phyloP scores from a whole-genome alignment of 2,113 vertebrate genomes.

The rat (Rattus norvegicus) region GRCr8 NC_086028.1:20915501-20916000 shows the following conservation, averaged over 20 bases:
- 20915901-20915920: not conserved
- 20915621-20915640: not conserved
- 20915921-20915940: not conserved
- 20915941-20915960: not conserved
- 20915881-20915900: not conserved
- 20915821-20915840: not conserved
- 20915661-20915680: constrained; percentile 56
- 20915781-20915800: not conserved
- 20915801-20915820: not conserved
- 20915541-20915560: not conserved
- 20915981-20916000: not conserved
- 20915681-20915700: constrained; percentile 38
- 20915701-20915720: constrained; percentile 56
- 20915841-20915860: not conserved
- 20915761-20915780: not conserved
- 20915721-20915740: constrained; percentile 1
- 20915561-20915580: not conserved
- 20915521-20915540: not conserved
- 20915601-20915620: constrained; percentile 38
- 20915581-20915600: constrained; percentile 10
- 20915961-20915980: not conserved
- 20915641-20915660: constrained; percentile 51
- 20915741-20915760: constrained; percentile 32
- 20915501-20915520: not conserved
- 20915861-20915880: not conserved